phyloP scores from a whole-genome alignment of 1,140 invertebrate genomes.

The Melipona quadrifasciata region DNA sequence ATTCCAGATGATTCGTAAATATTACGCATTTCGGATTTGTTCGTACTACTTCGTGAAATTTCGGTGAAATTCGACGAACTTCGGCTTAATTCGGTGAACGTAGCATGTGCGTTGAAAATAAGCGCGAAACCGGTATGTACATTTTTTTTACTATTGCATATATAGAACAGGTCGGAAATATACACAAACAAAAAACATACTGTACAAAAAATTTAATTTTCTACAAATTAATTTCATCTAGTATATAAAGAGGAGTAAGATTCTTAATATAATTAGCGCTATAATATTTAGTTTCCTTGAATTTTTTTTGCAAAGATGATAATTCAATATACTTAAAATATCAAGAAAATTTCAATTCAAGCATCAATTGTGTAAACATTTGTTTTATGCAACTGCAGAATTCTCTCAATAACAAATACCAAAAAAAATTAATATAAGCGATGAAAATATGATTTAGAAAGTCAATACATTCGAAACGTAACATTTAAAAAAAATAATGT shows the following conservation, averaged over 20 bases:
- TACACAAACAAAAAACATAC: not conserved
- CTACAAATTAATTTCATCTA: not conserved
- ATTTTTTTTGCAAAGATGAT: not conserved
- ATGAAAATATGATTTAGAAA: not conserved
- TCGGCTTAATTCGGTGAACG: constrained; percentile 22
- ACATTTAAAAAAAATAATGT: not conserved
- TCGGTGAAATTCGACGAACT: constrained; percentile 19
- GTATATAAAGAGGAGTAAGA: not conserved
- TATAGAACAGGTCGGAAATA: not conserved
- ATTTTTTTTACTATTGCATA: not conserved
- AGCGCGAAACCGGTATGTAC: constrained; percentile 35
- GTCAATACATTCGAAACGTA: not conserved
- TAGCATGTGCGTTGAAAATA: constrained; percentile 22
- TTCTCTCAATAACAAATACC: not conserved
- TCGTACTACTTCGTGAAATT: constrained; percentile 16
- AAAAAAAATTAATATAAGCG: not conserved
- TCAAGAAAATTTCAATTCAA: not conserved
- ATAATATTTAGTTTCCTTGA: not conserved
- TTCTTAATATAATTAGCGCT: not conserved
- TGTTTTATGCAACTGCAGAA: not conserved
- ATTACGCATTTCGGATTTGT: not conserved
- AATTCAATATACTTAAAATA: not conserved
- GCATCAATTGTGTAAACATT: not conserved
- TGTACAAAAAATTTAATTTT: not conserved
- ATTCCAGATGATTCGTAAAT: not conserved